These are phyloP conservation scores for Punctoribates punctum DNA, from an alignment of 2,888 invertebrate species.

Conservation along the genomic window DNA sequence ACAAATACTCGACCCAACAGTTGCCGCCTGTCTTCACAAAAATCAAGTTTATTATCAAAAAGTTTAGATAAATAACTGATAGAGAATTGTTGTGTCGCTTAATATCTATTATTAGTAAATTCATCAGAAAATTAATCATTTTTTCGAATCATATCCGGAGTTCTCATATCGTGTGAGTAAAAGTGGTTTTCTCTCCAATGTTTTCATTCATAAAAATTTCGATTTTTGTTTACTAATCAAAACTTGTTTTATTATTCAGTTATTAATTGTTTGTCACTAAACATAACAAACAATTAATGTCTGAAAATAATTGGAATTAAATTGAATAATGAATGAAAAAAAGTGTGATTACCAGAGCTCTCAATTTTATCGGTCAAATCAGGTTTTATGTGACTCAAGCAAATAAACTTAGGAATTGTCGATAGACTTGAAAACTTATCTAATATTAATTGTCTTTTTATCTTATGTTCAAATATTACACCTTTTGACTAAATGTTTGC, in stretches of 20 bases:
- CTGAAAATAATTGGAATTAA: background rate
- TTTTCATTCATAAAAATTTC: too few relatives aligned
- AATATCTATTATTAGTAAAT: too few relatives aligned
- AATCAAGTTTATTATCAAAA: background rate
- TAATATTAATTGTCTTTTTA: too few relatives aligned
- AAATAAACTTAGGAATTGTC: background rate
- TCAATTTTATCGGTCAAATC: constrained; percentile 12
- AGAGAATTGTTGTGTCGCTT: too few relatives aligned
- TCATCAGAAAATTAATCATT: background rate
- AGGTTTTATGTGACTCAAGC: background rate
- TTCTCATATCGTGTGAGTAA: too few relatives aligned
- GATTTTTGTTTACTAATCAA: too few relatives aligned
- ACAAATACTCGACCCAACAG: constrained; percentile 77
- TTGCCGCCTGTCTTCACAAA: constrained; percentile 69
- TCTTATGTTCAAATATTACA: too few relatives aligned
- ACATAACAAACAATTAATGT: background rate
- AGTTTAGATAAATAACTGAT: background rate
- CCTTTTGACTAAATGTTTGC: too few relatives aligned
- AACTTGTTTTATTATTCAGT: background rate
- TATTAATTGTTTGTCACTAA: background rate
- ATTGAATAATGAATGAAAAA: background rate
- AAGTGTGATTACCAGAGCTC: background rate
- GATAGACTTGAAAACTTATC: too few relatives aligned
- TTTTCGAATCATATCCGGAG: background rate
- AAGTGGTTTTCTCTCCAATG: too few relatives aligned